Conservation (phyloP, 37 sponge, comb jelly and placozoan genomes). For the Oopsacas minuta region DNA sequence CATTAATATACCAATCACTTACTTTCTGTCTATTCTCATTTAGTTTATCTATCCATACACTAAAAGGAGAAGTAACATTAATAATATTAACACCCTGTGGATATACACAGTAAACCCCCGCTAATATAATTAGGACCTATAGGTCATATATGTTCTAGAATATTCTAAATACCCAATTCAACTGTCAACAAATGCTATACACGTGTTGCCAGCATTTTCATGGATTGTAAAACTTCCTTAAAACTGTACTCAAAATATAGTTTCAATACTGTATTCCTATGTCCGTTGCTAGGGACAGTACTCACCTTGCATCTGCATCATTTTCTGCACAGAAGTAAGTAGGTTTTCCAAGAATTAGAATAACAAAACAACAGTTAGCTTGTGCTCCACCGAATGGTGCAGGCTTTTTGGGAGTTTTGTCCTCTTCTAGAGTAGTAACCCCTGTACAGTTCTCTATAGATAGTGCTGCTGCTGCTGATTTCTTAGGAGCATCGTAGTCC, state of each 20-base stretch:
- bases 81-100: too few relatives aligned
- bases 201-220: too few relatives aligned
- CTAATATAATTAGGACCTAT: too few relatives aligned
- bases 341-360: background rate
- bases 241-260: too few relatives aligned
- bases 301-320: background rate
- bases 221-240: too few relatives aligned
- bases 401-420: slow-evolving; percentile 10
- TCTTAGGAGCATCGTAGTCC: background rate
- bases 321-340: background rate
- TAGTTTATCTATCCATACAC: background rate
- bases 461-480: background rate
- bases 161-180: too few relatives aligned
- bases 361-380: background rate
- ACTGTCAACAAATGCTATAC: too few relatives aligned
- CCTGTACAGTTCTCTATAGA: background rate
- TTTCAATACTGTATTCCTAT: too few relatives aligned
- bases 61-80: background rate
- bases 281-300: too few relatives aligned
- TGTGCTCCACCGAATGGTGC: background rate
- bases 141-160: too few relatives aligned
- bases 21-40: background rate
- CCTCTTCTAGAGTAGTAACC: background rate
- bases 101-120: too few relatives aligned
- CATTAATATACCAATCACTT: too few relatives aligned